These are phyloP conservation scores for Alentia gelatinosa DNA, from an alignment of 2,888 invertebrate species.

Conservation along the genomic window DNA sequence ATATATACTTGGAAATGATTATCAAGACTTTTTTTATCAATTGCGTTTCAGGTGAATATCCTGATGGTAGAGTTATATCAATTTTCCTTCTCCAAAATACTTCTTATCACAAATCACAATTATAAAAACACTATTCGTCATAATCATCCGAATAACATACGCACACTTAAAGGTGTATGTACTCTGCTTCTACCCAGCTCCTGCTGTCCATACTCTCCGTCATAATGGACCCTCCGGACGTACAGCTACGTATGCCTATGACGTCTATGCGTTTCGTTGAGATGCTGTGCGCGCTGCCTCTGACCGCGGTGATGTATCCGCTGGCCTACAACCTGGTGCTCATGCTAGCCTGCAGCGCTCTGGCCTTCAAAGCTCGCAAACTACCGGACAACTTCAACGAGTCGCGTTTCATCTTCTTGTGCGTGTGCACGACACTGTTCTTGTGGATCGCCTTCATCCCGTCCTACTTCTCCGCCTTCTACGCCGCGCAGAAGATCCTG, in stretches of 20 bases:
- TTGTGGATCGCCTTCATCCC: conserved; percentile 61
- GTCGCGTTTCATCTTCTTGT: conserved; percentile 58
- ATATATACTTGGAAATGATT: background rate
- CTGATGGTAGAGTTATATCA: no score
- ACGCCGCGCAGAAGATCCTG: conserved; percentile 57
- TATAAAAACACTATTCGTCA: no score
- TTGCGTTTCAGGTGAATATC: no score
- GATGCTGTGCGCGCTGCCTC: conserved; percentile 69
- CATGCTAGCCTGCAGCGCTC: conserved; percentile 63
- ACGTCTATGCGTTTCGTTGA: conserved; percentile 69
- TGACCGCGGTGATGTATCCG: conserved; percentile 67
- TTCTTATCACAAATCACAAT: no score
- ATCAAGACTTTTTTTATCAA: no score
- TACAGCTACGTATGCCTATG: conserved; percentile 66
- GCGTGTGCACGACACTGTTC: conserved; percentile 59
- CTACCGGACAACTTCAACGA: conserved; percentile 63
- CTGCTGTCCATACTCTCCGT: conserved; percentile 25
- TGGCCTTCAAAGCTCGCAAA: conserved; percentile 58
- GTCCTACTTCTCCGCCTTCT: conserved; percentile 60
- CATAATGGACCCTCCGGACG: conserved; percentile 52
- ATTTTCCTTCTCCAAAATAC: no score
- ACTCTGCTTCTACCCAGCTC: conserved; percentile 49
- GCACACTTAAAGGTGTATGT: no score
- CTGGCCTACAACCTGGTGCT: conserved; percentile 71
- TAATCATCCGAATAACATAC: no score